Percentiles rank a stretch among this genome's conserved stretches.
Evolutionary conservation across 2,888 invertebrate species (phyloP).

Genomic region (Tryphoninae sp.): DNA sequence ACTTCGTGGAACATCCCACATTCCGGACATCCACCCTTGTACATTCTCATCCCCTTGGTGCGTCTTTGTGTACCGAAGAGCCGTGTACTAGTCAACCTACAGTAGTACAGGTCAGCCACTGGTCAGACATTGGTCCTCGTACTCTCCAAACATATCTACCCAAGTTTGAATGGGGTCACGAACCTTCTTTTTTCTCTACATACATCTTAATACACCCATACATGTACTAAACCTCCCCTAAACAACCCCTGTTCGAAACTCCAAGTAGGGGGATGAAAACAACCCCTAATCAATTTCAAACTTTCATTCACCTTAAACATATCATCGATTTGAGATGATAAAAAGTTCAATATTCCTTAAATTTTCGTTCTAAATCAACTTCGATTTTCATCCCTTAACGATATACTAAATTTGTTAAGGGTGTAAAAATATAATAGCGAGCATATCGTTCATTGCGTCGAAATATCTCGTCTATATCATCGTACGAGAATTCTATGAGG

Average conservation of each 20-base stretch:
- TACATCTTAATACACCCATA: background rate
- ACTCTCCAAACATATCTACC: conserved; percentile 54
- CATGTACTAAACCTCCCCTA: background rate
- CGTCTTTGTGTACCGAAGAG: conserved; percentile 22
- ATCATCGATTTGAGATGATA: background rate
- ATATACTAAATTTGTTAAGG: too few species aligned
- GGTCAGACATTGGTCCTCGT: conserved; percentile 51
- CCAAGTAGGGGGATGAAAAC: too few species aligned
- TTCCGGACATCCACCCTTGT: conserved; percentile 19
- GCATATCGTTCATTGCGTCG: too few species aligned
- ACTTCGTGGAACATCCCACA: conserved; percentile 26
- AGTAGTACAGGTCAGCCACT: conserved; percentile 46
- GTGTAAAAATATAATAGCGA: too few species aligned
- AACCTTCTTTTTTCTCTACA: background rate
- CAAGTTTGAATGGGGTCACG: conserved; percentile 40
- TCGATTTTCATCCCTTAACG: too few species aligned
- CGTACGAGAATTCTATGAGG: too few species aligned
- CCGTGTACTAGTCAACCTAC: conserved; percentile 16
- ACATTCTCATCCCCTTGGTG: conserved; percentile 20
- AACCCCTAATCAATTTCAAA: too few species aligned
- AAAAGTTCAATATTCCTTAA: background rate
- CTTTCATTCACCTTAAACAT: too few species aligned
- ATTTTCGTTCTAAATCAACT: background rate
- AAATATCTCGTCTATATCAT: too few species aligned
- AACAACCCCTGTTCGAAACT: background rate